These are phyloP conservation scores for Rhimphoctona megacephalus DNA, from an alignment of 2,888 invertebrate genomes.

Conservation along the genomic window DNA sequence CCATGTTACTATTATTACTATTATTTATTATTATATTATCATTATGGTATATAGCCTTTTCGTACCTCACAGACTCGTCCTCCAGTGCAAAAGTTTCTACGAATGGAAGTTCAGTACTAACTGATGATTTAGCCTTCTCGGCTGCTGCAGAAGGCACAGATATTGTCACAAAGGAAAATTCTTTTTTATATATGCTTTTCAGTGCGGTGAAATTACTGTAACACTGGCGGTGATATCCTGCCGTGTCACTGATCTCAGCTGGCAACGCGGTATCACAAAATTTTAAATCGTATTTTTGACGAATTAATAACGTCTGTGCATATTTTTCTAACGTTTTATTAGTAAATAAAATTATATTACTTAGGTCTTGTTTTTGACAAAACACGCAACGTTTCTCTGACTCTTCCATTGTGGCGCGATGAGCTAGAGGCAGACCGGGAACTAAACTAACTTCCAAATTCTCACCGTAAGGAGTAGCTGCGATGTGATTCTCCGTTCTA, in stretches of 20 bases:
- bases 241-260: not conserved
- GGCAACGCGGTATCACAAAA: not conserved
- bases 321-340: not conserved
- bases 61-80: conserved; percentile 6
- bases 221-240: not conserved
- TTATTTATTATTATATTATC: not conserved
- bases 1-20: too few species aligned
- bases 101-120: conserved; percentile 11
- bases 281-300: not conserved
- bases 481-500: not conserved
- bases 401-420: too few species aligned
- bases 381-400: too few species aligned
- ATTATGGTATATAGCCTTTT: not conserved
- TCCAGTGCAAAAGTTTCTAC: not conserved
- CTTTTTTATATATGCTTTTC: not conserved
- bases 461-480: not conserved
- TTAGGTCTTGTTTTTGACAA: not conserved
- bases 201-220: not conserved
- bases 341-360: not conserved
- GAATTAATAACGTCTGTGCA: not conserved
- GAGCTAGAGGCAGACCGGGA: not conserved
- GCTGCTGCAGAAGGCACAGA: not conserved
- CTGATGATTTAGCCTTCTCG: not conserved
- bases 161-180: not conserved
- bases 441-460: not conserved